These are phyloP conservation scores for Cariama cristata DNA, from an alignment of 2,113 vertebrate genomes.

Conservation along the genomic window DNA sequence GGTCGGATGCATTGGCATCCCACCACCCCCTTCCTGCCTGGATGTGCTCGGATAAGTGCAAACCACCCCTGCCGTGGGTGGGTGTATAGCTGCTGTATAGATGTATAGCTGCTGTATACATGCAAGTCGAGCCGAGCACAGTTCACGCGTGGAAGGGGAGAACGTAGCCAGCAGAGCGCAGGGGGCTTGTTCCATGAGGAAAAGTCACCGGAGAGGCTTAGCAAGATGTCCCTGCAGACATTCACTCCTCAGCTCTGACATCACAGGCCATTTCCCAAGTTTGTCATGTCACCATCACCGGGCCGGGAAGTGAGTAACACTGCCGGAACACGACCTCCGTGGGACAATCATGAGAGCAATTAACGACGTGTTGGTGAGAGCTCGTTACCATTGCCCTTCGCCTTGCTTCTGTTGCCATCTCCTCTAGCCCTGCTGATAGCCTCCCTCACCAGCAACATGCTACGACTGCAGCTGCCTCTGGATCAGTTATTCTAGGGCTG, in stretches of 20 bases:
- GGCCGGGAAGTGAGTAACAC: background rate
- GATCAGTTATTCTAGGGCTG: background rate
- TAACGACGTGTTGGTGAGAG: background rate
- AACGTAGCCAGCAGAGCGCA: background rate
- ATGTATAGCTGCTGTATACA: too few species aligned
- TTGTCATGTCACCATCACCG: background rate
- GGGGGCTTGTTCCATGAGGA: background rate
- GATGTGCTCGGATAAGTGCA: rapidly evolving
- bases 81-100: too few species aligned
- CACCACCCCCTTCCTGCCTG: background rate
- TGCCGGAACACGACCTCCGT: background rate
- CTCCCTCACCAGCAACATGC: background rate
- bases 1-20: background rate
- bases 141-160: rapidly evolving
- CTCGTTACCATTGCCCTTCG: background rate
- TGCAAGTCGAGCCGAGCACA: rapidly evolving
- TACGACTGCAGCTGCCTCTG: background rate
- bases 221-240: background rate
- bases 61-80: rapidly evolving
- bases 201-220: background rate
- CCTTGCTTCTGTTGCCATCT: background rate
- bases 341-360: background rate
- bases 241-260: background rate
- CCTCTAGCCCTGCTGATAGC: background rate
- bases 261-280: background rate